phyloP scores from a whole-genome alignment of 2,888 invertebrate species.

The Drosophila mulleri region DNA sequence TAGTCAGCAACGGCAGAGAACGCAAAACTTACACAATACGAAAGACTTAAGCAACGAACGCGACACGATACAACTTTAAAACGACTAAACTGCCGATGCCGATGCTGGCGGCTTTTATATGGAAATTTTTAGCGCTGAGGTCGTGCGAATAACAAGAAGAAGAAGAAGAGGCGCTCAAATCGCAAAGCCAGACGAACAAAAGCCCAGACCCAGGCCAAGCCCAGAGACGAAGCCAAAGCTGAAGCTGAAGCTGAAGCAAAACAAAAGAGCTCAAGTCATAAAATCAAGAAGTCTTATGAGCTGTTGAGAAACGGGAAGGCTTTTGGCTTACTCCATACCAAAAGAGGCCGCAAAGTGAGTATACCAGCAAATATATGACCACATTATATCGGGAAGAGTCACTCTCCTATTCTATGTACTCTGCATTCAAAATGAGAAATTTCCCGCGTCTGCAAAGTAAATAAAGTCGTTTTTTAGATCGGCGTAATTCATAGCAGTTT shows the following conservation, averaged over 20 bases:
- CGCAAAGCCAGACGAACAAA: constrained; percentile 1
- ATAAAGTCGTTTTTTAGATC: neutral
- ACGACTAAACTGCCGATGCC: constrained; percentile 67
- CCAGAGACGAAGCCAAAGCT: constrained; percentile 1
- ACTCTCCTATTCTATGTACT: neutral
- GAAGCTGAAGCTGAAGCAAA: constrained; percentile 13
- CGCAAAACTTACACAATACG: constrained; percentile 60
- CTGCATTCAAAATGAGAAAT: neutral
- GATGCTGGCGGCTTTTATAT: constrained; percentile 66
- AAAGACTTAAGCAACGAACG: constrained; percentile 80
- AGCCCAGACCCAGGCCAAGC: constrained; percentile 9
- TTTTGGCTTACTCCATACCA: neutral
- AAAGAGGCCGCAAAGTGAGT: constrained; percentile 2
- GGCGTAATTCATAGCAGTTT: neutral
- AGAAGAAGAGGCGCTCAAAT: constrained; percentile 32
- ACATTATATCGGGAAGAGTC: neutral
- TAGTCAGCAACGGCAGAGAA: constrained; percentile 10
- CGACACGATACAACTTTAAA: constrained; percentile 51
- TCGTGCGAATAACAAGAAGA: constrained; percentile 54
- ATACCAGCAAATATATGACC: neutral
- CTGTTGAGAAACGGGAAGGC: neutral
- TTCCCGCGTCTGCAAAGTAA: neutral
- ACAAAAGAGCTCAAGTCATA: constrained; percentile 20
- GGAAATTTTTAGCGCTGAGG: constrained; percentile 74
- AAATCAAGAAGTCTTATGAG: constrained; percentile 6